Evolutionary conservation across 2,113 vertebrate genomes (phyloP), one percentile per base, ranked within the genome.

Genomic region (Macroglossus sobrinus): DNA sequence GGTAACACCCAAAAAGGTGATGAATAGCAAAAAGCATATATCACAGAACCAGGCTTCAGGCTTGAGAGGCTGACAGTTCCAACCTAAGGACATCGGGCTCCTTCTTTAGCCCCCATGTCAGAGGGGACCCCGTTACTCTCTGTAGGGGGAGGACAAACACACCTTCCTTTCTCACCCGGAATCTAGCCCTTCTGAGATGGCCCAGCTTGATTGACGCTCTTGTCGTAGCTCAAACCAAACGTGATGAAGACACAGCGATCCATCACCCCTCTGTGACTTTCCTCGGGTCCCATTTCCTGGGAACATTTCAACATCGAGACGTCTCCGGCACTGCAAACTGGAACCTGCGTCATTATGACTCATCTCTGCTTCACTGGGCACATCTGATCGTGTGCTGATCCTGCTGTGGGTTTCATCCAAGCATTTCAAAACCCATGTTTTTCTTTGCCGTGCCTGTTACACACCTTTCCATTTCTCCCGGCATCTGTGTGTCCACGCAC

Each of bases 261-360:
- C 45, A 19, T 61, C 72, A 81, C 40, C 13, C 80, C 57, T 88
- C 71, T 59, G 35, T 15, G 55, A 63, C 55, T 81, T 47, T 47
- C 53, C 26, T 40, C 10, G 19, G 53, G 59, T 28, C 63, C 30
- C 53, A 63, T 14, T 82, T 78, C 88, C 61, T 64, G 21, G 63
- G 43, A 89, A 38, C 74, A 88, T 61, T 50, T 63, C 84, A 91
- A 61, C 76, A 71, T 43, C 33, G 26, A 88, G 28, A 84, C 43
- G 47, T 63, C 33, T 72, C 72, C 22, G n/a, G 55, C 35, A 33
- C 8, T 43, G 55, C 40, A 74, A 26, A 61, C 50, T 57, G 93
- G 43, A 96, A 75, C n/a, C 64, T 13, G 45, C 90, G 38, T 79
- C 82, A 64, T 22, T 16, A 22, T 89, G 92, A 91, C 66, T 95